A percentile compares a stretch with the other conserved stretches of the same genome.
phyloP scores from a whole-genome alignment of 2,888 invertebrate species.

The Trachelus stipa region DNA sequence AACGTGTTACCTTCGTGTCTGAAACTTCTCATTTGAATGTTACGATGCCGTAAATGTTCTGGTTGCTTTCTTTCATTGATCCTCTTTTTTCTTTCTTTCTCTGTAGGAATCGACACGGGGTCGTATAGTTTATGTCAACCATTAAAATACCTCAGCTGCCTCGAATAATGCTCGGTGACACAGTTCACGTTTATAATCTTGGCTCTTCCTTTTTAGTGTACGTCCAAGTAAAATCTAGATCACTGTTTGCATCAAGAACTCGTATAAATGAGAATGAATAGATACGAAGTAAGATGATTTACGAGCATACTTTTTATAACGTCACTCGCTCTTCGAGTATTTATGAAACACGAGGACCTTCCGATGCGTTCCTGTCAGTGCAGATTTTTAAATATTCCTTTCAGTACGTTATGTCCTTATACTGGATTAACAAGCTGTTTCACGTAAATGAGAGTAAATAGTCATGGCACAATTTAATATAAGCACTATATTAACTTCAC shows the following conservation, averaged over 20 bases:
- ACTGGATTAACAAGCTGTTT: not conserved
- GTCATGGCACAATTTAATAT: not conserved
- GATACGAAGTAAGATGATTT: not conserved
- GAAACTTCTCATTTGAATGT: conserved; percentile 3
- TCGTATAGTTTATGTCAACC: not conserved
- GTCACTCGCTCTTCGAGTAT: not conserved
- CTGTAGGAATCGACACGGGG: not conserved
- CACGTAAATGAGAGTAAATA: not conserved
- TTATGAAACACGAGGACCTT: not conserved
- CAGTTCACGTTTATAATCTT: not conserved
- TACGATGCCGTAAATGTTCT: conserved; percentile 2
- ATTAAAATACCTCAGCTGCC: conserved; percentile 4
- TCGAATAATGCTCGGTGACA: conserved; percentile 4
- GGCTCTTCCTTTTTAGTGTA: not conserved
- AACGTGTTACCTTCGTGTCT: not conserved
- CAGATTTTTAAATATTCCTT: not conserved
- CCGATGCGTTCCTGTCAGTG: not conserved
- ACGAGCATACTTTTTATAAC: not conserved
- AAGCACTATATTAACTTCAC: not conserved
- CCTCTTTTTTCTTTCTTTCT: not conserved
- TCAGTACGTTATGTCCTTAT: not conserved
- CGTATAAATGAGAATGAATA: not conserved
- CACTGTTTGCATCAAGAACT: not conserved
- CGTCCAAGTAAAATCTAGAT: not conserved
- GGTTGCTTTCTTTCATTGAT: not conserved